Evolutionary conservation across 2,888 invertebrate species (phyloP).

Genomic region (Dolichopus griseipennis): DNA sequence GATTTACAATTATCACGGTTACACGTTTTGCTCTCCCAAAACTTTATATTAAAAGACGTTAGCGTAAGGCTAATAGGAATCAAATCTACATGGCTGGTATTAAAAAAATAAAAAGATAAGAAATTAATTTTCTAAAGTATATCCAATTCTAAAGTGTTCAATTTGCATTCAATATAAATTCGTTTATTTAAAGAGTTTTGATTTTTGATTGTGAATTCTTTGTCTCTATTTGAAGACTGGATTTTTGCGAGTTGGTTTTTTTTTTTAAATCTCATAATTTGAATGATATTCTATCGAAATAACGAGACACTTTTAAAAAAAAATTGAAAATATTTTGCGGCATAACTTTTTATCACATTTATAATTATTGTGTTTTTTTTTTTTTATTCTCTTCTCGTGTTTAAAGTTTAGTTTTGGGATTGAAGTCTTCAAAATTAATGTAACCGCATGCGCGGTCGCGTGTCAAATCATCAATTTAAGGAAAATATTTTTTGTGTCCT

Average conservation of each 20-base stretch:
- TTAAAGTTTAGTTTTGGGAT: neutral
- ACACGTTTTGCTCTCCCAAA: neutral
- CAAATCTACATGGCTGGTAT: no score
- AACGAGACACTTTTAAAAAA: neutral
- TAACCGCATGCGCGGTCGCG: neutral
- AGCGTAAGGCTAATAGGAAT: no score
- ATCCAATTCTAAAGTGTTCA: no score
- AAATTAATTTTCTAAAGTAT: no score
- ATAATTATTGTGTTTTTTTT: neutral
- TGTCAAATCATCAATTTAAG: constrained; percentile 2
- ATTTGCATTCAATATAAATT: neutral
- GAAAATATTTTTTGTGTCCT: neutral
- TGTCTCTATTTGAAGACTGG: no score
- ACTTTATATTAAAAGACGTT: no score
- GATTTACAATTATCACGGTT: neutral
- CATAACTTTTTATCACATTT: no score
- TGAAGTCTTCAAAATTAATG: neutral
- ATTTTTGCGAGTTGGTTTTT: no score
- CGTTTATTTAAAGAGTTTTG: neutral
- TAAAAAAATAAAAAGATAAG: no score
- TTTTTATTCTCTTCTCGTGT: neutral
- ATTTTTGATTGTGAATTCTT: no score
- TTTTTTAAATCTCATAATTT: neutral
- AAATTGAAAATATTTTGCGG: neutral
- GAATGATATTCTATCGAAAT: neutral